phyloP scores from a whole-genome alignment of 1,140 invertebrate species.

The Zeugodacus cucurbitae region DNA sequence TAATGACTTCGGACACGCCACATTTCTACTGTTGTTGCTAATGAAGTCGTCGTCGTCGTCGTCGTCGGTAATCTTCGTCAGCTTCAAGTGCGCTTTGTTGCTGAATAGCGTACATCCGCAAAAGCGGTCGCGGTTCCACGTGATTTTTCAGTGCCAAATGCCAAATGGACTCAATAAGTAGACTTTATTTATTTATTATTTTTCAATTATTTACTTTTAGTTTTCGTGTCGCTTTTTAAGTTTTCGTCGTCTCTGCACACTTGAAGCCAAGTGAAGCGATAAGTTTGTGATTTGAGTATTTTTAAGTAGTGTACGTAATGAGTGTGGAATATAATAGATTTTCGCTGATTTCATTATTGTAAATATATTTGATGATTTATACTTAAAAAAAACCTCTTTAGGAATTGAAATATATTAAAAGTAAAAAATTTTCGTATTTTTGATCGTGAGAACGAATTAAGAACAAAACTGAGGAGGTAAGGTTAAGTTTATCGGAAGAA shows the following conservation, averaged over 20 bases:
- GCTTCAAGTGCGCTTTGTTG: background rate
- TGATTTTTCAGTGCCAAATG: background rate
- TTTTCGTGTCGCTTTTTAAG: too few relatives aligned
- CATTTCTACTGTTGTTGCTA: background rate
- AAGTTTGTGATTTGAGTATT: background rate
- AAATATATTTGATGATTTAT: too few relatives aligned
- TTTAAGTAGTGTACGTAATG: background rate
- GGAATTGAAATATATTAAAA: too few relatives aligned
- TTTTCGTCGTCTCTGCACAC: background rate
- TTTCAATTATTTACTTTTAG: background rate
- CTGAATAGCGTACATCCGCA: background rate
- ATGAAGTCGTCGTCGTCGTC: background rate
- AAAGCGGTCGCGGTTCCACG: background rate
- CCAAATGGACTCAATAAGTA: background rate
- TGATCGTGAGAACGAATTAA: too few relatives aligned
- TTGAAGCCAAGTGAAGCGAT: background rate
- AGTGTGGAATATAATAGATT: background rate
- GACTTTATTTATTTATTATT: background rate
- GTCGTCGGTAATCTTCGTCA: background rate
- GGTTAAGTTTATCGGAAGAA: too few relatives aligned
- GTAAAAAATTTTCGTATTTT: too few relatives aligned
- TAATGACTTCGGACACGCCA: background rate
- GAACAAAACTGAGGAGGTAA: too few relatives aligned
- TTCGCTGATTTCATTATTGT: background rate
- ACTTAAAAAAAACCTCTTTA: too few relatives aligned